Base-by-base conservation (phyloP, 2,888 invertebrate genomes). In the Serripes groenlandicus region DNA sequence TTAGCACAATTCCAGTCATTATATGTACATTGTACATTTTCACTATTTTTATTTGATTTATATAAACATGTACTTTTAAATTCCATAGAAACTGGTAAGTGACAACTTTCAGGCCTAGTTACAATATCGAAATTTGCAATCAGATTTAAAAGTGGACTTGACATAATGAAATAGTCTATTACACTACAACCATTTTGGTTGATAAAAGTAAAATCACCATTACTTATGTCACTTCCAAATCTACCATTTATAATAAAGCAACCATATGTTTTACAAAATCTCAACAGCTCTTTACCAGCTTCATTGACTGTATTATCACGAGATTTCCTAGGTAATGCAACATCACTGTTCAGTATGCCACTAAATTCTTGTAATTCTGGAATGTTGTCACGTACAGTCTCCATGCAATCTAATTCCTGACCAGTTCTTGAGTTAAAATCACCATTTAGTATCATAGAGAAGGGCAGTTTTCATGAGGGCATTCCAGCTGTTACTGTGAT, bases 121-220 rank as follows among this genome's bases (percentile, higher is more conserved):
- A 37, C 11, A 34, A 66, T 32, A 37, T 9, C 26, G 37, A 66
- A 66, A 5, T 66, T 37, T 2, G 18, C 3, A n/a, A 66, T 37
- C 2, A 35, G 18, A 1, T 5, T 15, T 1, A 66, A 37, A 4
- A 66, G 21, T 15, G 34, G n/a, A 4, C 37, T 37, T 1, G 66
- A 37, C 34, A 35, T 1, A 23, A 66, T 21, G 26, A 37, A 66
- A 66, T 66, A 66, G 23, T 66, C 66, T 34, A 66, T 66, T 5
- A 66, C 37, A 66, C 66, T 66, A 37, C 66, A 66, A 66, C 66
- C 66, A 26, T 11, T n/a, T 37, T n/a, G 15, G 23, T 23, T 37
- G 11, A 66, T 37, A 37, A 23, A 66, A 35, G 66, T 66, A 26
- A 66, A 66, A 37, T 37, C n/a, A 37, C 66, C 66, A 5, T 35